Base-by-base conservation (phyloP, 2,797 vertebrate species). In the Gadopsis marmoratus region DNA sequence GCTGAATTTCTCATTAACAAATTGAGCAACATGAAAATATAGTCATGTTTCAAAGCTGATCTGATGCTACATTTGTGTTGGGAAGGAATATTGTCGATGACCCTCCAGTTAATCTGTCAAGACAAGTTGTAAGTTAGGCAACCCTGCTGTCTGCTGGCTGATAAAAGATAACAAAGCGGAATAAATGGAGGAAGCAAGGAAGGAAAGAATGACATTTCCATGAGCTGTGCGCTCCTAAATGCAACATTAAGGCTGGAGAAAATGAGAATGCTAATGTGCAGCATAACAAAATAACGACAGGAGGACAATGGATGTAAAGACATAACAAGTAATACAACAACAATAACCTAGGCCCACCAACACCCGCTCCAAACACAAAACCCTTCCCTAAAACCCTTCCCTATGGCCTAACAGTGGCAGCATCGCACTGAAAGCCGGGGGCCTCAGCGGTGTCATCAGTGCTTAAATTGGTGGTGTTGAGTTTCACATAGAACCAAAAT, bases 401-500 rank as follows among this genome's bases (percentile, higher is more conserved):
- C 59, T 10, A 0, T 29, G 62, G 53, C 58, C 65, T 29, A 68
- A 45, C 23, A 35, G 73, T 0, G 73, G 70, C 59, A 54, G 71
- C 63, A 53, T 58, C 48, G 4, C 72, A 41, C 74, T 59, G 11
- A 77, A 56, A 76, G 71, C 81, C 26, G 21, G 33, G 26, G 67
- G 76, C 84, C 84, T 86, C 74, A 23, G 62, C 16, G 4, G 79
- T 80, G 82, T 86, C 89, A 92, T 90, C 86, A 1, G 64, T 1
- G 43, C 82, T 88, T 87, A 74, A 79, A 88, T 78, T 61, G n/a
- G 54, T n/a, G 26, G 91, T 76, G 85, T 90, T 71, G 64, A 35
- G 86, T 92, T 93, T 92, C 91, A 91, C 17, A 4, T 75, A 65
- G 73, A 87, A 79, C 77, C 80, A 31, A 90, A 92, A 88, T 66